A percentile compares a stretch with the other conserved stretches of the same genome.
These are phyloP conservation scores for Lordiphosa collinella DNA, from an alignment of 1,140 invertebrate genomes.

Conservation along the genomic window DNA sequence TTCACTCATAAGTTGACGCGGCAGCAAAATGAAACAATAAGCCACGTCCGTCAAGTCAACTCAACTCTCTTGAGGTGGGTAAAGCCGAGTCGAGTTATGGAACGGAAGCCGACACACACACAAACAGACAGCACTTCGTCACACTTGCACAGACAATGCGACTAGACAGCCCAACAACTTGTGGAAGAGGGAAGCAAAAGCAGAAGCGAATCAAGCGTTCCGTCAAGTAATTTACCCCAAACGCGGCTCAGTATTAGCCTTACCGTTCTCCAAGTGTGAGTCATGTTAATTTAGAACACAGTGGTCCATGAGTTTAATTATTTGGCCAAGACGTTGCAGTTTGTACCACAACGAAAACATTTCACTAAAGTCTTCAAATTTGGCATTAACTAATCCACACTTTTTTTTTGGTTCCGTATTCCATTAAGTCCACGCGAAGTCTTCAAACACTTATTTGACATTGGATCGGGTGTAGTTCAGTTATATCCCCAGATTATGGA, in stretches of 20 bases:
- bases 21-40: conserved; percentile 75
- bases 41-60: conserved; percentile 73
- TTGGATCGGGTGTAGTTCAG: too few relatives aligned
- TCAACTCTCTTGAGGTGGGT: conserved; percentile 66
- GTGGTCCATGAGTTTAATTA: not conserved
- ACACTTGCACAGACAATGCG: conserved; percentile 66
- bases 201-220: conserved; percentile 1
- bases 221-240: conserved; percentile 58
- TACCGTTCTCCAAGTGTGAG: not conserved
- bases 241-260: conserved; percentile 16
- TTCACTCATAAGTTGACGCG: conserved; percentile 60
- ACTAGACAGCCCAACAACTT: conserved; percentile 50
- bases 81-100: conserved; percentile 61
- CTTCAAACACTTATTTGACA: too few relatives aligned
- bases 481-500: too few relatives aligned
- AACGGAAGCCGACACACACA: conserved; percentile 53
- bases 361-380: too few relatives aligned
- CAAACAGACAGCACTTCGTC: conserved; percentile 36
- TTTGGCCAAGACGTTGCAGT: too few relatives aligned
- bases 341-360: too few relatives aligned
- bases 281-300: not conserved
- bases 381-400: too few relatives aligned
- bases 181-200: not conserved
- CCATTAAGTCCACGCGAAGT: too few relatives aligned
- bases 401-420: too few relatives aligned